Conservation (phyloP, 2,888 invertebrate genomes). For the Trichogramma dendrolimi region DNA sequence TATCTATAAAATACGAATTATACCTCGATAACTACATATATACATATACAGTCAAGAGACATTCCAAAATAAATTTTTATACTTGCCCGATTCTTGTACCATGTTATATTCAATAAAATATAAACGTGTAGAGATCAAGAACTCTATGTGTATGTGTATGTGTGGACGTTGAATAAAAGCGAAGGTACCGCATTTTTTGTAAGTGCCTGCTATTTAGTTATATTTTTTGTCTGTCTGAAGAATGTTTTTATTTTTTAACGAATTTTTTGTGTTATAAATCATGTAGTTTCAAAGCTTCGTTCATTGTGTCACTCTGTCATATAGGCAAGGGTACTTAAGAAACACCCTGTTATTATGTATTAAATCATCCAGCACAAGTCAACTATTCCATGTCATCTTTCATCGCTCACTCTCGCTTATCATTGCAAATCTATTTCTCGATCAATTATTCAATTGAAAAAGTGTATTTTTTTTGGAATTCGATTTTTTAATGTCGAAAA, state of each 20-base stretch:
- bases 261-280: neutral
- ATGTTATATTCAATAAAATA: neutral
- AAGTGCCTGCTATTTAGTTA: constrained; percentile 26
- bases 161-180: neutral
- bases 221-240: constrained; percentile 11
- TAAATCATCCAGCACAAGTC: constrained; percentile 15
- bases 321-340: constrained; percentile 25
- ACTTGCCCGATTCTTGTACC: constrained; percentile 10
- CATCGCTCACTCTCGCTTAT: constrained; percentile 23
- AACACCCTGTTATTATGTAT: constrained; percentile 24
- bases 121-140: neutral
- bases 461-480: too few relatives aligned
- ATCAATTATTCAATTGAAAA: too few relatives aligned
- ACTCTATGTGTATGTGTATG: constrained; percentile 1
- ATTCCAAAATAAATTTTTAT: constrained; percentile 11
- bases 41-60: neutral
- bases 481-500: too few relatives aligned
- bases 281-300: constrained; percentile 6
- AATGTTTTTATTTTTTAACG: too few relatives aligned
- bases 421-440: too few relatives aligned
- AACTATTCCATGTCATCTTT: constrained; percentile 10
- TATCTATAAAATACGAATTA: too few relatives aligned
- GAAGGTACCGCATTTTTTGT: constrained; percentile 19
- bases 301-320: constrained; percentile 1
- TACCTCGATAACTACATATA: too few relatives aligned